Percentiles rank a stretch among this genome's conserved stretches.
These are phyloP conservation scores for Blastomussa wellsi DNA, from an alignment of 92 coral and sea anemone genomes.

Conservation along the genomic window DNA sequence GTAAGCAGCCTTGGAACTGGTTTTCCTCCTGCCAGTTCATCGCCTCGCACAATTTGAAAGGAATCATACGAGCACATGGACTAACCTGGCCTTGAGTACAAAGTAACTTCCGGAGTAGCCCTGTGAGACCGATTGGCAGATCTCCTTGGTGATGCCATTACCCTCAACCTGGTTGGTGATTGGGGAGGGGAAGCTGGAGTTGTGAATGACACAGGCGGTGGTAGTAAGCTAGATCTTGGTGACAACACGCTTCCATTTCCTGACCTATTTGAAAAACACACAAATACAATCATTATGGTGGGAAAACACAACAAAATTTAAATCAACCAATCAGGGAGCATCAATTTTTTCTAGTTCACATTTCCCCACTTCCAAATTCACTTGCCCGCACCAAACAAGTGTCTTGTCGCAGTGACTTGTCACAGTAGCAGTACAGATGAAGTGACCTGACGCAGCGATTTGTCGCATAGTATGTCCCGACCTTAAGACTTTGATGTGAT, in stretches of 20 bases:
- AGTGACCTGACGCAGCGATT: no score
- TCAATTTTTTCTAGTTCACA: no score
- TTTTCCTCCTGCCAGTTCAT: background rate
- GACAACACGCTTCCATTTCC: slow-evolving; percentile 65
- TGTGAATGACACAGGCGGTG: slow-evolving; percentile 44
- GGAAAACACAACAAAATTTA: no score
- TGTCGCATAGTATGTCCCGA: no score
- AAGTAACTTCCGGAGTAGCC: slow-evolving; percentile 20
- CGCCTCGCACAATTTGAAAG: background rate
- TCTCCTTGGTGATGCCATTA: slow-evolving; percentile 58
- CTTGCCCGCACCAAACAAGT: no score
- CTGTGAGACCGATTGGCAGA: slow-evolving; percentile 19
- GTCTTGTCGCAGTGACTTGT: no score
- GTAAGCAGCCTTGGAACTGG: no score
- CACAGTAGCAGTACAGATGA: no score
- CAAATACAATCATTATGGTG: background rate
- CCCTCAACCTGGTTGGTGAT: slow-evolving; percentile 63
- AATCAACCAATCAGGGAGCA: no score
- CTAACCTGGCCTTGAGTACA: slow-evolving; percentile 49
- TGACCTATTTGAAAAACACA: slow-evolving; percentile 24
- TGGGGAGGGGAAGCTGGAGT: slow-evolving; percentile 58
- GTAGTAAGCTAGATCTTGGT: slow-evolving; percentile 64
- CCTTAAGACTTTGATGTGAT: no score
- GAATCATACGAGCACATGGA: background rate
- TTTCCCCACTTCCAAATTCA: no score